phyloP scores from a whole-genome alignment of 1,140 invertebrate genomes.

The Procambarus clarkii region DNA sequence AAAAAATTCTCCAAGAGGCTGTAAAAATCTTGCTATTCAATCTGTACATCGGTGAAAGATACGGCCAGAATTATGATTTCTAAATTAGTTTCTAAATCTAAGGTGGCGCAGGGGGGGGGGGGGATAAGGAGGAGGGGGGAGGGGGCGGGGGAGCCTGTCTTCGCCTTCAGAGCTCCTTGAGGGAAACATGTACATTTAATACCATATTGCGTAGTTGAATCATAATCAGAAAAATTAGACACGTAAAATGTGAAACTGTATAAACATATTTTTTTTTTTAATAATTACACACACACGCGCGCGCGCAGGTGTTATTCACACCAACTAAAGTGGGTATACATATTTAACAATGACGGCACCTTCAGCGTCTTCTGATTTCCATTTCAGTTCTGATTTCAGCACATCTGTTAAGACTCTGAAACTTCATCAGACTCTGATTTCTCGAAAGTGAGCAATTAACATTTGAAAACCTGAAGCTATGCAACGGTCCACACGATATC shows the following conservation, averaged over 20 bases:
- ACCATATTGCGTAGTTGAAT: conserved; percentile 68
- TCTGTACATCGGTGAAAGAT: conserved; percentile 56
- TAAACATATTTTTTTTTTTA: conserved; percentile 61
- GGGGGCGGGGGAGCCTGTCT: not conserved
- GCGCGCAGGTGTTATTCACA: conserved; percentile 37
- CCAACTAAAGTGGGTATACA: conserved; percentile 56
- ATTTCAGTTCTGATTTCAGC: not conserved
- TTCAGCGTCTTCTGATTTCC: conserved; percentile 19
- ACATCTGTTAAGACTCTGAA: conserved; percentile 44
- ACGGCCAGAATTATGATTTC: conserved; percentile 40
- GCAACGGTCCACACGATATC: conserved; percentile 36
- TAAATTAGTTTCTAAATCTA: conserved; percentile 36
- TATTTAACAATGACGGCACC: conserved; percentile 53
- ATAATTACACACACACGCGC: conserved; percentile 70
- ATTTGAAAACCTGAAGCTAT: conserved; percentile 19
- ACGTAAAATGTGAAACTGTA: conserved; percentile 68
- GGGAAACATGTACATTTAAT: conserved; percentile 63
- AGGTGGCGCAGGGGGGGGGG: not conserved
- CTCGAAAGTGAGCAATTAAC: conserved; percentile 57
- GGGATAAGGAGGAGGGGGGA: too few relatives aligned
- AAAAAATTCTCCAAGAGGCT: conserved; percentile 33
- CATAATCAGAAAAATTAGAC: conserved; percentile 67
- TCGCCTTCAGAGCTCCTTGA: conserved; percentile 69
- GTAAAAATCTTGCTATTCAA: conserved; percentile 61
- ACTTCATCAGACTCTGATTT: conserved; percentile 27